Conservation (phyloP, 2,113 vertebrate genomes). For the Turdus rufiventris region DNA sequence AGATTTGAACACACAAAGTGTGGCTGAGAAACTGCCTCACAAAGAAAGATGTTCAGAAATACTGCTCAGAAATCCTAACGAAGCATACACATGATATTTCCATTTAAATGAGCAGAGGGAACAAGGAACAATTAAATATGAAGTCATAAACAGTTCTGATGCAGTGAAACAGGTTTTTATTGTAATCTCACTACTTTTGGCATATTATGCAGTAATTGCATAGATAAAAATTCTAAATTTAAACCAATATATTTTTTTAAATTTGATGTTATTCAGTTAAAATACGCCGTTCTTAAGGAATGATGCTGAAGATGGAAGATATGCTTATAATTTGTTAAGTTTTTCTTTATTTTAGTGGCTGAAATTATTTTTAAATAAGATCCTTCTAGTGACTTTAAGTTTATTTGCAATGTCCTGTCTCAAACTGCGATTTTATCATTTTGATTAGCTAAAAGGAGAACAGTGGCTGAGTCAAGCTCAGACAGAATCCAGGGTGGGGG, state of each 20-base stretch:
- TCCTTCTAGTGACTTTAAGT: neutral
- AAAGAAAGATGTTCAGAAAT: neutral
- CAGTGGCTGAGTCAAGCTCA: neutral
- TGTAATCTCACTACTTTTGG: neutral
- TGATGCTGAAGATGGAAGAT: neutral
- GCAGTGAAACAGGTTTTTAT: neutral
- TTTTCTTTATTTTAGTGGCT: neutral
- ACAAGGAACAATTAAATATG: neutral
- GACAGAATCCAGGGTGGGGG: neutral
- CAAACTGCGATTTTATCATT: neutral
- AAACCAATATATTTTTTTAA: neutral
- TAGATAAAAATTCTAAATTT: neutral
- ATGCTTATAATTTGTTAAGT: neutral
- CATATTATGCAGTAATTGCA: neutral
- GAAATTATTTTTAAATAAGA: neutral
- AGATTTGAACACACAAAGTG: fast-evolving
- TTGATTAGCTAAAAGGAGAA: neutral
- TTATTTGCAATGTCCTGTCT: neutral
- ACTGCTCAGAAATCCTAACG: neutral
- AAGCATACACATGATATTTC: neutral
- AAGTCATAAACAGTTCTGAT: neutral
- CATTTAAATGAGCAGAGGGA: neutral
- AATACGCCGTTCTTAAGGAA: neutral
- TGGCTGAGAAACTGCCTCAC: neutral
- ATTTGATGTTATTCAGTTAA: neutral